A percentile compares a stretch with the other conserved stretches of the same genome.
Evolutionary conservation across 2,113 vertebrate species (phyloP).

Genomic region (Laticauda laticaudata): DNA sequence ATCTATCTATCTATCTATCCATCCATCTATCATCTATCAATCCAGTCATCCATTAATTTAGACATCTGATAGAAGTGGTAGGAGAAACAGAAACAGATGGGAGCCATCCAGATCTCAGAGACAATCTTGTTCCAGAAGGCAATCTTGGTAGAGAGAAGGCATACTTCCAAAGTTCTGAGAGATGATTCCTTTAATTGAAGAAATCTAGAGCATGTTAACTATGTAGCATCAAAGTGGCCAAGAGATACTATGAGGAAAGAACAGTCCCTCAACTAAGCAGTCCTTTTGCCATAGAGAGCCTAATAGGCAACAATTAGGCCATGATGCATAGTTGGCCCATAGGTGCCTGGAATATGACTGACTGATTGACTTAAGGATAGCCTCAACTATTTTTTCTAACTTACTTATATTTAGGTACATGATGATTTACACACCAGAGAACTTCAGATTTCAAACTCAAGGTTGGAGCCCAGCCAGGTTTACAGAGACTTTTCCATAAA

Average conservation of each 20-base stretch:
- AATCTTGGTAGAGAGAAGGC: neutral
- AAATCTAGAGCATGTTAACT: neutral
- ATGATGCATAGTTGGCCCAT: neutral
- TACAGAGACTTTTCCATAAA: neutral
- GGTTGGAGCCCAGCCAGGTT: neutral
- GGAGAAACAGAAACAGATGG: neutral
- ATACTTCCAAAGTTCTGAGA: neutral
- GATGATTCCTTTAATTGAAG: neutral
- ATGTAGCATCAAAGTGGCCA: neutral
- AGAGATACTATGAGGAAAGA: neutral
- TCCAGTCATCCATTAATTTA: neutral
- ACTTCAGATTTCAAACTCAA: neutral
- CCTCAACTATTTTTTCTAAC: neutral
- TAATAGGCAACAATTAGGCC: neutral
- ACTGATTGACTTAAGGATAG: neutral
- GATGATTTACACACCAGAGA: neutral
- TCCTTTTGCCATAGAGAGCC: neutral
- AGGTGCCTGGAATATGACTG: neutral
- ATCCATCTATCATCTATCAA: neutral
- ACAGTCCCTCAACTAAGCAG: neutral
- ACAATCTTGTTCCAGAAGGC: neutral
- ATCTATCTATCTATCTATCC: neutral
- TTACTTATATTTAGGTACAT: neutral
- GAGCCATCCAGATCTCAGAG: neutral
- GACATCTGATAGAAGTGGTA: neutral